These are phyloP conservation scores for Pao palembangensis DNA, from an alignment of 2,113 vertebrate genomes.

Conservation along the genomic window DNA sequence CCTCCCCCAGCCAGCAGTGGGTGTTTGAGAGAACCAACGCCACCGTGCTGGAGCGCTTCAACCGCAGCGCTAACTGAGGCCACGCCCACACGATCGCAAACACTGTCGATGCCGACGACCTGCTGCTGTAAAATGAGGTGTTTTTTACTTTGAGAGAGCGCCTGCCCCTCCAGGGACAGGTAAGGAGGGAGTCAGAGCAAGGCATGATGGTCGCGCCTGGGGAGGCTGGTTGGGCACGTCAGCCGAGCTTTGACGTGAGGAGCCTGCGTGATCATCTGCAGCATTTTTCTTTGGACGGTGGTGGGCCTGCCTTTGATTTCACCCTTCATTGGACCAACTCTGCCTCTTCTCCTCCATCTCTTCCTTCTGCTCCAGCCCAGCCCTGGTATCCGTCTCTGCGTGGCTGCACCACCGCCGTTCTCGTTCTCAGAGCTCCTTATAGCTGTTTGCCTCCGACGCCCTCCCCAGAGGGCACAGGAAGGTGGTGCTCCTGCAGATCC, in stretches of 20 bases:
- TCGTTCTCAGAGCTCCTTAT: slow-evolving; percentile 9
- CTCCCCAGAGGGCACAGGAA: slow-evolving; percentile 9
- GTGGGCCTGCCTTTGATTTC: too few species aligned
- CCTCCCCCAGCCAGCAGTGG: slow-evolving; percentile 60
- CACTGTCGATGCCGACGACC: not conserved
- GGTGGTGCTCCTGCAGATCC: slow-evolving; percentile 19
- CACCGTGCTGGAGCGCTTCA: slow-evolving; percentile 67
- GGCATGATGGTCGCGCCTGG: slow-evolving; percentile 14
- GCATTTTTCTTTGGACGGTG: too few species aligned
- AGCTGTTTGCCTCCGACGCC: slow-evolving; percentile 11
- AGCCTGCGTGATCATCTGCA: too few species aligned
- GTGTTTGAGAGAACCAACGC: slow-evolving; percentile 62
- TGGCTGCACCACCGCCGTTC: slow-evolving; percentile 32
- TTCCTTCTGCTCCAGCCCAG: not conserved
- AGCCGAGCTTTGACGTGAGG: not conserved
- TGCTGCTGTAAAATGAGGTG: too few species aligned
- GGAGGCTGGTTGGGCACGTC: not conserved
- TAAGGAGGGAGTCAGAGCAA: not conserved
- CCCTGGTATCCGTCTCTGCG: slow-evolving; percentile 28
- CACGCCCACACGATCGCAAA: not conserved
- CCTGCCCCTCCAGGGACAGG: too few species aligned
- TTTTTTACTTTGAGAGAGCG: too few species aligned
- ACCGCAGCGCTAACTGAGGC: slow-evolving; percentile 36
- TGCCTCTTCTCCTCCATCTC: not conserved
- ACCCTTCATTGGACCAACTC: too few species aligned